Conservation (phyloP, 1,140 invertebrate genomes). For the Globodera rostochiensis region DNA sequence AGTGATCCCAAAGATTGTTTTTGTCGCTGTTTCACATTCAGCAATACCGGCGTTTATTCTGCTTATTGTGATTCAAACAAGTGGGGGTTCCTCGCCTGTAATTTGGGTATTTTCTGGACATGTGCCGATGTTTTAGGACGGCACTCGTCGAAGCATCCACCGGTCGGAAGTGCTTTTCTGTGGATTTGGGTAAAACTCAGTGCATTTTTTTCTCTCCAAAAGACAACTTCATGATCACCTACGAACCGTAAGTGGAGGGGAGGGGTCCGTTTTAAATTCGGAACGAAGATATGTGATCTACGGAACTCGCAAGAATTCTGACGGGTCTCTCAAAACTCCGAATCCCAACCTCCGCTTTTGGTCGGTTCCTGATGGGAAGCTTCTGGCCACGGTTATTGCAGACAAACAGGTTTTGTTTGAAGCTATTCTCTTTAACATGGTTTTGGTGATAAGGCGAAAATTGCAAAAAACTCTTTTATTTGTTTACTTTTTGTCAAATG, state of each 20-base stretch:
- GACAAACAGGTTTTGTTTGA: constrained; percentile 46
- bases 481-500: too few relatives aligned
- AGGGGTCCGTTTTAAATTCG: background rate
- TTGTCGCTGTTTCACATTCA: constrained; percentile 49
- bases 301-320: constrained; percentile 36
- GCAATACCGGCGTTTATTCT: constrained; percentile 49
- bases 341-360: constrained; percentile 60
- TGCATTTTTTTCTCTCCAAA: constrained; percentile 47
- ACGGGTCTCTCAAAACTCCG: constrained; percentile 42
- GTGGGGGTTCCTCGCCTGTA: constrained; percentile 25
- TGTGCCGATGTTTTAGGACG: constrained; percentile 31
- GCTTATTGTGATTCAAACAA: constrained; percentile 51
- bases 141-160: constrained; percentile 46
- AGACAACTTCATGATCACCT: constrained; percentile 47
- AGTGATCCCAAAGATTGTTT: constrained; percentile 39
- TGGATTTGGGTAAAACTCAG: constrained; percentile 37
- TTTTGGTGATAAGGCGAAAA: too few relatives aligned
- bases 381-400: constrained; percentile 45
- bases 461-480: too few relatives aligned
- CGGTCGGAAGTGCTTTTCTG: constrained; percentile 43
- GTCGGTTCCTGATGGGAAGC: constrained; percentile 40
- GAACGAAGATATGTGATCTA: constrained; percentile 46
- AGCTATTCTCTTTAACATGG: background rate
- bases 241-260: constrained; percentile 31
- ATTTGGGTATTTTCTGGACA: background rate